Conservation (phyloP, 2,888 invertebrate genomes). For the Pharmacophagus antenor region DNA sequence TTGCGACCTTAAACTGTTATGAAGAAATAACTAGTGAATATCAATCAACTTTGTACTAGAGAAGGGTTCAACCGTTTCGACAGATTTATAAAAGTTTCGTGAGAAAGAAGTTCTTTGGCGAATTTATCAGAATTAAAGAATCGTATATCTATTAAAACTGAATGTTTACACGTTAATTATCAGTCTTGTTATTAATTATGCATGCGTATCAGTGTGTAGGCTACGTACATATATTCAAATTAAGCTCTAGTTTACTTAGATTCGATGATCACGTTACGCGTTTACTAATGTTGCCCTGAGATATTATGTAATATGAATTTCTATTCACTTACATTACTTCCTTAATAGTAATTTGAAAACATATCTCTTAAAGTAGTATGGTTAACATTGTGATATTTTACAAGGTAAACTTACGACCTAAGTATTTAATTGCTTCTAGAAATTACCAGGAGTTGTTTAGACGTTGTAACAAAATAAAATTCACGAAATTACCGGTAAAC, state of each 20-base stretch:
- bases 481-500: too few species aligned
- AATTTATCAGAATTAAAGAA: not conserved
- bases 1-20: not conserved
- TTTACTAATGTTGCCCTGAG: constrained; percentile 5
- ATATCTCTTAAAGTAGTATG: too few species aligned
- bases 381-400: too few species aligned
- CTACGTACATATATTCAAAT: constrained; percentile 12
- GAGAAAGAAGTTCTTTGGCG: not conserved
- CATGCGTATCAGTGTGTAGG: not conserved
- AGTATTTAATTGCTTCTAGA: too few species aligned
- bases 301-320: not conserved
- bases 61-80: not conserved
- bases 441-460: too few species aligned
- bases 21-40: not conserved
- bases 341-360: too few species aligned
- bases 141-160: not conserved
- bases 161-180: not conserved
- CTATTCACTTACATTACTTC: too few species aligned
- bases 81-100: not conserved
- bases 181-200: constrained; percentile 3
- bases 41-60: not conserved
- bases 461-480: too few species aligned
- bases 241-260: constrained; percentile 13
- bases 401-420: too few species aligned
- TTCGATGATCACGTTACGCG: constrained; percentile 7